Conservation (phyloP, 2,113 vertebrate genomes). For the Neogobius melanostomus region DNA sequence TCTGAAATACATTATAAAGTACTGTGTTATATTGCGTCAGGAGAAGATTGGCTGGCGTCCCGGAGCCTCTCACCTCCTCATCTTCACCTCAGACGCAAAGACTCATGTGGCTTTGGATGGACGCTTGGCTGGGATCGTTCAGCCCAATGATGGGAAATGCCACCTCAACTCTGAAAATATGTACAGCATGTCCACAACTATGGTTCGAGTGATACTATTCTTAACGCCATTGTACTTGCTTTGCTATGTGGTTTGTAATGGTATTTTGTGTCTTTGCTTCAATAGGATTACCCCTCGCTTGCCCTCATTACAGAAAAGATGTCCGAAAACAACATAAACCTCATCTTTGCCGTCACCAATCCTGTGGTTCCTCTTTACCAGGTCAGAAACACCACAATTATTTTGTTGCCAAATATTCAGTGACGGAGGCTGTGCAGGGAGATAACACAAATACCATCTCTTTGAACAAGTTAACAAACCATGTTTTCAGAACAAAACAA, state of each 20-base stretch:
- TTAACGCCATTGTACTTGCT: neutral
- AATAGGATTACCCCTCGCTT: conserved; percentile 94
- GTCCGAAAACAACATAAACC: conserved; percentile 96
- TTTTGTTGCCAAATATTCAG: conserved; percentile 4
- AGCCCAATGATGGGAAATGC: conserved; percentile 90
- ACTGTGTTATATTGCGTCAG: conserved; percentile 61
- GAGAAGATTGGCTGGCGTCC: conserved; percentile 95
- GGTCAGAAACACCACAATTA: conserved; percentile 72
- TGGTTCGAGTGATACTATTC: conserved; percentile 78
- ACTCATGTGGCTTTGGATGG: conserved; percentile 95
- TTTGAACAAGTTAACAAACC: neutral
- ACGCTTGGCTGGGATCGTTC: conserved; percentile 90
- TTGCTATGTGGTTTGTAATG: neutral
- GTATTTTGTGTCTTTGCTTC: neutral
- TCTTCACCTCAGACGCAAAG: conserved; percentile 96
- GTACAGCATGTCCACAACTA: conserved; percentile 87
- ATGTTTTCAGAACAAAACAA: conserved; percentile 14
- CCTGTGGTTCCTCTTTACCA: conserved; percentile 85
- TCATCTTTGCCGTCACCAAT: conserved; percentile 95
- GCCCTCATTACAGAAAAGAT: conserved; percentile 96
- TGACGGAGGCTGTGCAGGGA: neutral
- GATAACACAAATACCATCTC: neutral
- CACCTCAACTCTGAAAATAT: conserved; percentile 85
- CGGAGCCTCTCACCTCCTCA: conserved; percentile 91
- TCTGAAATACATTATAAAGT: neutral